A percentile compares a stretch with the other conserved stretches of the same genome.
Conservation (phyloP, 2,888 invertebrate species). For the Lypha dubia region DNA sequence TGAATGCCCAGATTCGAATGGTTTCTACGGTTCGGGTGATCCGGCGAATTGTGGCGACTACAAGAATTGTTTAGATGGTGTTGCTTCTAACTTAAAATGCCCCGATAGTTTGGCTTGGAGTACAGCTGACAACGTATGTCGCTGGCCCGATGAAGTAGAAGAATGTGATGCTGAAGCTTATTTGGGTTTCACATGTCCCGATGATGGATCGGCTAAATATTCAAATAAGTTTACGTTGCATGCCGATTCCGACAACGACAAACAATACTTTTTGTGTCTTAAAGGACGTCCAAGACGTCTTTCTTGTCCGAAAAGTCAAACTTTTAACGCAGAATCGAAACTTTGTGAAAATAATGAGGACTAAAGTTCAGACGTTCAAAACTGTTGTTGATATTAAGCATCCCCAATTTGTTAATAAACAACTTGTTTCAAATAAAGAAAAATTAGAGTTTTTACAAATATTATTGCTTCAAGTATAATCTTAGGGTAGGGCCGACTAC, state of each 20-base stretch:
- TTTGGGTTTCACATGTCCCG: conserved; percentile 91
- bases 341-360: conserved; percentile 91
- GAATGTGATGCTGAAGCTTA: conserved; percentile 91
- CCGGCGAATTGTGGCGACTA: conserved; percentile 57
- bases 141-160: conserved; percentile 93
- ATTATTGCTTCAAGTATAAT: too few species aligned
- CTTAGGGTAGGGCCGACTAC: too few species aligned
- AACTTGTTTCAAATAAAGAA: too few species aligned
- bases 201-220: conserved; percentile 78
- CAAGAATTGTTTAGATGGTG: conserved; percentile 86
- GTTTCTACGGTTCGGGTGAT: conserved; percentile 90
- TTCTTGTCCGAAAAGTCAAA: conserved; percentile 90
- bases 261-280: conserved; percentile 89
- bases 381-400: too few species aligned
- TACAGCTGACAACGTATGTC: conserved; percentile 89
- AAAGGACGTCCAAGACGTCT: conserved; percentile 89
- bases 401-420: too few species aligned
- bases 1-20: conserved; percentile 78
- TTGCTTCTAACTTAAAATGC: conserved; percentile 87
- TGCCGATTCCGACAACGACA: not conserved
- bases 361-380: conserved; percentile 38
- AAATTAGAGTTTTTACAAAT: too few species aligned
- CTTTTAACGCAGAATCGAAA: conserved; percentile 89
- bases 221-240: conserved; percentile 81
- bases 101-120: conserved; percentile 93